Conservation (phyloP, 2,113 vertebrate genomes). For the Myiopsitta monachus region DNA sequence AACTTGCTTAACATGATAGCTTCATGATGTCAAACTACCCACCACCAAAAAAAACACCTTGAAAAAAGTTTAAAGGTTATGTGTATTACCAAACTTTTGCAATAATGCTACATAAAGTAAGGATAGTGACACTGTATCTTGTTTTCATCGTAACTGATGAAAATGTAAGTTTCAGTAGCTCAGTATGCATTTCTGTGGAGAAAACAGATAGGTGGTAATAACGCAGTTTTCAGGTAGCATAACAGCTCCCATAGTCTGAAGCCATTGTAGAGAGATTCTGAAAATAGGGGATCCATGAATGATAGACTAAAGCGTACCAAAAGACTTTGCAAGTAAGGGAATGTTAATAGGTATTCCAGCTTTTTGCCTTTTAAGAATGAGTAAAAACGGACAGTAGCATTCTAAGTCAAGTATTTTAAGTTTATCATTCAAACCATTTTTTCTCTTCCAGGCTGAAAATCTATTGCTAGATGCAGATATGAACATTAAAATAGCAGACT, state of each 20-base stretch:
- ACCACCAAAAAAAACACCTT: not conserved
- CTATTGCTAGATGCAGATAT: conserved; percentile 96
- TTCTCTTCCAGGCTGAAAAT: conserved; percentile 91
- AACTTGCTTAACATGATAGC: not conserved
- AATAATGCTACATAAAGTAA: not conserved
- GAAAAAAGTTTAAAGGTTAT: not conserved
- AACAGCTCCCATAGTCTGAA: not conserved
- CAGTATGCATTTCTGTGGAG: not conserved
- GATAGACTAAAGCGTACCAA: not conserved
- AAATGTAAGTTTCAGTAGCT: not conserved
- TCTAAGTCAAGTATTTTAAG: not conserved
- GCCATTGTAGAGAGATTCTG: not conserved
- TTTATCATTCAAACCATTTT: conserved; percentile 29
- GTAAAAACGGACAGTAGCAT: not conserved
- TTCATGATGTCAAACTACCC: not conserved
- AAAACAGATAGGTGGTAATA: not conserved
- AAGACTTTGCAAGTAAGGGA: not conserved
- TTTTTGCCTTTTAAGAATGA: not conserved
- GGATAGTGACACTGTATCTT: not conserved
- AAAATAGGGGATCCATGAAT: not conserved
- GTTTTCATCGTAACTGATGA: not conserved
- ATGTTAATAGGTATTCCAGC: not conserved
- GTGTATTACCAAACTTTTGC: not conserved
- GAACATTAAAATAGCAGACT: conserved; percentile 99
- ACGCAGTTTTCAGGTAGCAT: not conserved